Evolutionary conservation across 2,113 vertebrate genomes (phyloP), one percentile per base, ranked within the genome.

Genomic region (Aix galericulata): DNA sequence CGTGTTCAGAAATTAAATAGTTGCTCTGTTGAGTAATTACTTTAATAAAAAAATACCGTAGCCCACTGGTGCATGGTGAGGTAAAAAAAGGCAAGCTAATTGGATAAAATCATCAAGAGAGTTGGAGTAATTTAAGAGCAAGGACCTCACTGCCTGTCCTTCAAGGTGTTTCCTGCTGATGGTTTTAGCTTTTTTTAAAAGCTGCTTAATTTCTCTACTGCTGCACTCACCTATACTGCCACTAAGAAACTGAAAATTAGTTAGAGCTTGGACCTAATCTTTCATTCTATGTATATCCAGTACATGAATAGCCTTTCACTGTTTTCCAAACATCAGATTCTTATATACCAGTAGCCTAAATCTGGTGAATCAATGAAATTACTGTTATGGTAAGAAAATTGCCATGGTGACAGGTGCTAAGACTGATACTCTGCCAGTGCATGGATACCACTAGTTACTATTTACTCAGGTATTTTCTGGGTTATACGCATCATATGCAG

Each of bases 1-100:
- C 21, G 59, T 31, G 44, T 62, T 83, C 77, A 93, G 64, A 27
- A 86, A 86, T 71, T 86, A 92, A 88, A 56, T 52, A 86, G 71
- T 60, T 92, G 27, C 75, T 91, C n/a, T 63, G n/a, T 59, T 86
- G 64, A 81, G 12, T 77, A 83, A 86, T 86, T 88, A 59, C 32
- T 62, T 81, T 40, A 20, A 23, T 85, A 69, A 48, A 78, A 72
- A 27, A 44, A 18, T 83, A 71, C 31, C 58, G 38, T 56, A 67
- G n/a, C 46, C 36, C 20, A 36, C 11, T 75, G 29, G 31, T 78
- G 27, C 42, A 67, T 17, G 25, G n/a, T 59, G 78, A 91, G 18
- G 14, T 74, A 89, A 95, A 92, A 92, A 91, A 91, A 62, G 9
- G 9, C 50, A 67, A 91, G 25, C 11, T 79, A 87, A 89, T 38